Base-by-base conservation (phyloP, 2,113 vertebrate species). In the Aegithalos caudatus region DNA sequence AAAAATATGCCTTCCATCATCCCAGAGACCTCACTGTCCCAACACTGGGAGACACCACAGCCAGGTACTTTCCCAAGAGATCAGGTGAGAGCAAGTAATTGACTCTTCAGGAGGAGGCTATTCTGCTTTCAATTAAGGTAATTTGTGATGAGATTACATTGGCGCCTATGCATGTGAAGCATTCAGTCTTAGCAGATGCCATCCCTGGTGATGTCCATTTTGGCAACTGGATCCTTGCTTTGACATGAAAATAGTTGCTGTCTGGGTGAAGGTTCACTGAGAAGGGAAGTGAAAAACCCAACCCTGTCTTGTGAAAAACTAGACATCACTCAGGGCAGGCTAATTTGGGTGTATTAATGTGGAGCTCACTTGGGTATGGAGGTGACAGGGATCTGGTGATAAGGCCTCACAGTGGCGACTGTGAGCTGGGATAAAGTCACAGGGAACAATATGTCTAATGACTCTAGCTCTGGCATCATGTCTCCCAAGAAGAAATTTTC, bases 61-160 rank as follows among this genome's bases (percentile, higher is more conserved):
- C 83, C 83, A 86, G 81, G 91, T 94, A 89, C 93, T 95, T 97
- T 95, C 91, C 92, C 65, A 89, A 81, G 31, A 95, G n/a, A 69
- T 47, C 56, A 67, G 23, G 69, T 76, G 84, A 94, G 57, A 84
- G 48, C 48, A 79, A 71, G 61, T 69, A 95, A 89, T 76, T 0
- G 1, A 33, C 51, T 84, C 22, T 79, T 71, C 65, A 86, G 14
- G 24, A 81, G 29, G 40, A 94, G 60, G 12, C 22, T 84, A 84
- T 81, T 84, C 83, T 62, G 27, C 44, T 85, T 92, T 84, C 80
- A 92, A 56, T 91, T 95, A 96, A 90, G 51, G 74, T 93, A 90
- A 83, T 94, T 94, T 84, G 25, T 69, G 44, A 94, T 65, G 81
- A 84, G 70, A 67, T 92, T 93, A 91, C 48, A 24, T 28, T 61